Conservation (phyloP, 1,140 invertebrate species). For the Rhyzopertha dominica region DNA sequence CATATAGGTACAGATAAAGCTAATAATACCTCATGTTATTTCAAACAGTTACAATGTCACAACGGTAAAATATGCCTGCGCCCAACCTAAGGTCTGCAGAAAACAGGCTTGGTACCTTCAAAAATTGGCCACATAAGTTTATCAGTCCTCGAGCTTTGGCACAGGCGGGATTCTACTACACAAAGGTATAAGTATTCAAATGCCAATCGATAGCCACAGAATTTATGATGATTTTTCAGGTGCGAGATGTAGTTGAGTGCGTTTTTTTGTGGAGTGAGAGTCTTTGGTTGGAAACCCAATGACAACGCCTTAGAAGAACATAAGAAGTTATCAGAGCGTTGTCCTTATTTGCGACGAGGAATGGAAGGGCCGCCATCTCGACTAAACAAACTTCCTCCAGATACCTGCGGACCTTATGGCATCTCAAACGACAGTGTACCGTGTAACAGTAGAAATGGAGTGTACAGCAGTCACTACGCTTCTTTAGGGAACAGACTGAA, state of each 20-base stretch:
- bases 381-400: too few species aligned
- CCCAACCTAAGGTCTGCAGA: too few species aligned
- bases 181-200: too few species aligned
- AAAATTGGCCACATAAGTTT: constrained; percentile 53
- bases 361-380: too few species aligned
- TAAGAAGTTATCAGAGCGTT: constrained; percentile 69
- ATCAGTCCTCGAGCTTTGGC: constrained; percentile 59
- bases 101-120: constrained; percentile 54
- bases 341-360: constrained; percentile 59
- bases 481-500: constrained; percentile 60
- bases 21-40: too few species aligned
- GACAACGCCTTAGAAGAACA: constrained; percentile 81
- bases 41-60: too few species aligned
- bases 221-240: too few species aligned
- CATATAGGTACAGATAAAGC: too few species aligned
- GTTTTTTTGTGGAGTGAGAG: constrained; percentile 80
- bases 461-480: constrained; percentile 49
- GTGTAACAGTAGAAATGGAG: constrained; percentile 38
- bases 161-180: constrained; percentile 78
- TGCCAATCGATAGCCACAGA: too few species aligned
- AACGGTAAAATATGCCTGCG: too few species aligned
- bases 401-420: constrained; percentile 58
- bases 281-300: constrained; percentile 70
- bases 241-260: constrained; percentile 70
- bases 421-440: constrained; percentile 40